A percentile compares a stretch with the other conserved stretches of the same genome.
These are phyloP conservation scores for Icerya purchasi DNA, from an alignment of 2,888 invertebrate genomes.

Conservation along the genomic window DNA sequence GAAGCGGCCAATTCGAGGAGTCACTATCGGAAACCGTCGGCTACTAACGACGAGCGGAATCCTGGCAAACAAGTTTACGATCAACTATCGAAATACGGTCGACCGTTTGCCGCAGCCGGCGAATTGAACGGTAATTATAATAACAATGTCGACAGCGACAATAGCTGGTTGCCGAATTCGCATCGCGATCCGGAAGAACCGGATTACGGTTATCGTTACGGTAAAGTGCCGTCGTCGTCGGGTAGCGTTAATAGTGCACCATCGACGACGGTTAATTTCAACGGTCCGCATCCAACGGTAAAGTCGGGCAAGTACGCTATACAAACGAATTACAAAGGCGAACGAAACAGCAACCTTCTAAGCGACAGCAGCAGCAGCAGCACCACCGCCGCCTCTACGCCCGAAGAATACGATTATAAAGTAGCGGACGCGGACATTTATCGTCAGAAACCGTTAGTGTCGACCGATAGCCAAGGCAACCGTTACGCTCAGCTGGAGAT, in stretches of 20 bases:
- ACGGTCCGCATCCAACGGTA: background rate
- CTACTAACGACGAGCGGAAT: background rate
- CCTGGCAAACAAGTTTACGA: background rate
- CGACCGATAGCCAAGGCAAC: background rate
- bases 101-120: too few relatives aligned
- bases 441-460: background rate
- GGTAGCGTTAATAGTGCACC: too few relatives aligned
- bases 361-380: too few relatives aligned
- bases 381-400: too few relatives aligned
- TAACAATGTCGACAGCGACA: too few relatives aligned
- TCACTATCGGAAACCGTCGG: background rate
- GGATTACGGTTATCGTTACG: too few relatives aligned
- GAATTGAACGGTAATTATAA: too few relatives aligned
- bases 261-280: background rate
- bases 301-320: background rate
- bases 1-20: background rate
- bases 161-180: too few relatives aligned
- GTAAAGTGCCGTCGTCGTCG: too few relatives aligned
- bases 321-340: background rate
- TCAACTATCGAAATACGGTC: background rate
- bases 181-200: too few relatives aligned
- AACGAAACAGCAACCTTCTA: too few relatives aligned
- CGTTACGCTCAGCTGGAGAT: background rate
- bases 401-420: too few relatives aligned
- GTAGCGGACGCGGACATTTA: background rate